Evolutionary conservation across 1,140 invertebrate genomes (phyloP).

Genomic region (Nasonia longicornis): DNA sequence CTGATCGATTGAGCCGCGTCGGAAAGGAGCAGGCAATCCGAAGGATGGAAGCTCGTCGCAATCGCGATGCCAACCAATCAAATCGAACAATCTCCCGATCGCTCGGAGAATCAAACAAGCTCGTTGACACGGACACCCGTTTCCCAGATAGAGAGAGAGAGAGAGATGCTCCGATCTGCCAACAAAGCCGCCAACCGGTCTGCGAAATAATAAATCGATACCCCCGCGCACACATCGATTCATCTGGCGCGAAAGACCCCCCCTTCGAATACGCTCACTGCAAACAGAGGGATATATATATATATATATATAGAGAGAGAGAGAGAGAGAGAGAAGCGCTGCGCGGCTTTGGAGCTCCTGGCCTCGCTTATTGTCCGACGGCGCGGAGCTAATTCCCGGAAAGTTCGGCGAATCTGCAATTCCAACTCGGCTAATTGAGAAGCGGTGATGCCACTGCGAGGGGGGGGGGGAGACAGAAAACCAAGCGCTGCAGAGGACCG

Average conservation of each 20-base stretch:
- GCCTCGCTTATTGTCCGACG: constrained; percentile 14
- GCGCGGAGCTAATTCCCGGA: constrained; percentile 29
- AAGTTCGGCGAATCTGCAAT: constrained; percentile 52
- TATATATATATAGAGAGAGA: too few species aligned
- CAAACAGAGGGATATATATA: background rate
- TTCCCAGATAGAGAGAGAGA: background rate
- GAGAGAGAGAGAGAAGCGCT: too few species aligned
- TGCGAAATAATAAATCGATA: constrained; percentile 31
- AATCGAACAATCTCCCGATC: background rate
- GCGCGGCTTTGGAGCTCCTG: background rate
- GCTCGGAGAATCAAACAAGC: background rate
- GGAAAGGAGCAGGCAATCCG: background rate
- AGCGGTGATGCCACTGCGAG: constrained; percentile 15
- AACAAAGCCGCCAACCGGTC: background rate
- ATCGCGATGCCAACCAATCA: background rate
- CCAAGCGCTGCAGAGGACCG: background rate
- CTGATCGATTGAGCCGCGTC: background rate
- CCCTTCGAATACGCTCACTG: background rate
- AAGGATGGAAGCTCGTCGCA: background rate
- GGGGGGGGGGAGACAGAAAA: background rate
- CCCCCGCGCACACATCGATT: background rate
- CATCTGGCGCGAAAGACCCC: background rate
- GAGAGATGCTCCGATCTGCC: background rate
- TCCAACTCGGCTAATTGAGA: constrained; percentile 58
- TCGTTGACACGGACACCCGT: background rate